Percentiles rank a stretch among this genome's conserved stretches.
Conservation (phyloP, 2,113 vertebrate species). For the Indicator maculatus region DNA sequence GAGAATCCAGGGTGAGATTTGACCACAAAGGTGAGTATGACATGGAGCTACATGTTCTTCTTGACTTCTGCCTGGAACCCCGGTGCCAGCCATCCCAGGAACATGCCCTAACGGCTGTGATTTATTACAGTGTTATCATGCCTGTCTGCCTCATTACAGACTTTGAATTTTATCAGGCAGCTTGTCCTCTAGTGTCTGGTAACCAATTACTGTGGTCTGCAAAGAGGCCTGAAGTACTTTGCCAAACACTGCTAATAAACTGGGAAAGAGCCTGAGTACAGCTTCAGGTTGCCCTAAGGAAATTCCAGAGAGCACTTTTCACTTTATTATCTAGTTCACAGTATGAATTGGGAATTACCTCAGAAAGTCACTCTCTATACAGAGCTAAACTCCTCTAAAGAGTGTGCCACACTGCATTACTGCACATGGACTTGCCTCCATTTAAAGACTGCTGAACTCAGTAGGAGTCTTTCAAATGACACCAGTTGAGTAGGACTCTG, state of each 20-base stretch:
- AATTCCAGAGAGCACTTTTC: slow-evolving; percentile 43
- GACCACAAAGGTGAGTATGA: not conserved
- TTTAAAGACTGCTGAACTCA: not conserved
- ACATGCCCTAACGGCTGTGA: slow-evolving; percentile 46
- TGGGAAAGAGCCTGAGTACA: slow-evolving; percentile 23
- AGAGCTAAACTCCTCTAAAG: slow-evolving; percentile 17
- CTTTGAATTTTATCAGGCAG: slow-evolving; percentile 56
- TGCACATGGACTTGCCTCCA: not conserved
- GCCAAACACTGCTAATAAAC: slow-evolving; percentile 56
- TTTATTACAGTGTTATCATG: slow-evolving; percentile 67
- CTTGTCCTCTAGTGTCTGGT: slow-evolving; percentile 41
- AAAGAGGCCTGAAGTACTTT: slow-evolving; percentile 60
- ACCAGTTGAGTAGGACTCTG: not conserved
- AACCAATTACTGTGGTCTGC: slow-evolving; percentile 60
- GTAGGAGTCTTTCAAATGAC: not conserved
- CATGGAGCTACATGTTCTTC: not conserved
- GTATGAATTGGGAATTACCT: slow-evolving; percentile 42
- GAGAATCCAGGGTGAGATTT: not conserved
- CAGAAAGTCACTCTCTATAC: not conserved
- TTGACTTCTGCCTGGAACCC: slow-evolving; percentile 50
- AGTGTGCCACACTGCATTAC: not conserved
- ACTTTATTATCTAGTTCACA: slow-evolving; percentile 50
- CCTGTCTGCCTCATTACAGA: slow-evolving; percentile 55
- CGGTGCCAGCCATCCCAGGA: not conserved
- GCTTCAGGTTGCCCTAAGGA: slow-evolving; percentile 53